Evolutionary conservation across 92 coral and sea anemone species (phyloP).

Genomic region (Meandrina meandrites): DNA sequence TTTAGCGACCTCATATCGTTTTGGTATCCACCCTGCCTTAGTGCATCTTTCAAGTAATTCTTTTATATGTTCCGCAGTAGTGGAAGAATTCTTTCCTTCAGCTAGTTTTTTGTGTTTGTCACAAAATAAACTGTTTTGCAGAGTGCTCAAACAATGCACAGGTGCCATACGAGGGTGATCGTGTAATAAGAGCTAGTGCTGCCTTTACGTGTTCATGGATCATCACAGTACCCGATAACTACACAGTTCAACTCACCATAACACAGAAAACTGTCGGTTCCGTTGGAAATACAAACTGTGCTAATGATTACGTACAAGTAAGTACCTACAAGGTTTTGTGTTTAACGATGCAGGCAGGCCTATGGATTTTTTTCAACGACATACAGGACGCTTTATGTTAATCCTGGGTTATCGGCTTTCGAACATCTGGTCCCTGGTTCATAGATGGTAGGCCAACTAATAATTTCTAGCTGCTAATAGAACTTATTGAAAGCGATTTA

Average conservation of each 20-base stretch:
- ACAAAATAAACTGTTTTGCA: background rate
- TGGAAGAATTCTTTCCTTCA: too few relatives aligned
- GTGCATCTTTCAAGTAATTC: too few relatives aligned
- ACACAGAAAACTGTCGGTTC: constrained; percentile 19
- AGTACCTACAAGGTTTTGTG: too few relatives aligned
- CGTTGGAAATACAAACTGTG: constrained; percentile 28
- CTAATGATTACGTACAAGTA: constrained; percentile 30
- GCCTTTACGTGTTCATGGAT: constrained; percentile 38
- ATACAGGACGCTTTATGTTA: too few relatives aligned
- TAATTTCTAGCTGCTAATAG: background rate
- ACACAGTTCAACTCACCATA: constrained; percentile 22
- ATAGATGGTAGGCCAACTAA: too few relatives aligned
- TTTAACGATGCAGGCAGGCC: too few relatives aligned
- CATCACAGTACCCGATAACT: constrained; percentile 18
- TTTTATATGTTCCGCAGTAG: too few relatives aligned
- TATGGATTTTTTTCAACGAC: too few relatives aligned
- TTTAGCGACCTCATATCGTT: too few relatives aligned
- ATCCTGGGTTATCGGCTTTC: too few relatives aligned
- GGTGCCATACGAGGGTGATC: constrained; percentile 11
- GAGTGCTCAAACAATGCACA: constrained; percentile 30
- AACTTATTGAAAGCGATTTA: background rate
- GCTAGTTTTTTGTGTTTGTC: too few relatives aligned
- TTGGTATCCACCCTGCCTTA: too few relatives aligned
- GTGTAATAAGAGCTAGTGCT: constrained; percentile 5
- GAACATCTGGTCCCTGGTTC: background rate